A percentile compares a stretch with the other conserved stretches of the same genome.
These are phyloP conservation scores for Acronicta alni DNA, from an alignment of 2,888 invertebrate genomes.

Conservation along the genomic window DNA sequence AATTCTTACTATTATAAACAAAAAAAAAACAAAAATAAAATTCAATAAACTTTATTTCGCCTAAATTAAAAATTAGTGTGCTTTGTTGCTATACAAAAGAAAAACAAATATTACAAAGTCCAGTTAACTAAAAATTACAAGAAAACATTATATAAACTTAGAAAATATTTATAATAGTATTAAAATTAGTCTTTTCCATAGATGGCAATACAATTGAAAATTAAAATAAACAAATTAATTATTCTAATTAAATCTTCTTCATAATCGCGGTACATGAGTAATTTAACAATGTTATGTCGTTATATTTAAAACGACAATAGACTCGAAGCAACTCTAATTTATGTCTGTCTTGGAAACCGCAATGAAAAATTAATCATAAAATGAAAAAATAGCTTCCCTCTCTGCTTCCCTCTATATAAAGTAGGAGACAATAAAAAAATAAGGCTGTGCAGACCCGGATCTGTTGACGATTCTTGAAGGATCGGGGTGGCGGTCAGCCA, in stretches of 20 bases:
- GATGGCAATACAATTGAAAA: constrained; percentile 88
- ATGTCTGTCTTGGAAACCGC: neutral
- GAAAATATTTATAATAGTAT: constrained; percentile 71
- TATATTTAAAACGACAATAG: constrained; percentile 36
- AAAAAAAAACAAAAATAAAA: constrained; percentile 42
- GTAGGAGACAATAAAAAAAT: no score
- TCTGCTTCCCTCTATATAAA: no score
- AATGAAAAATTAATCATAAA: no score
- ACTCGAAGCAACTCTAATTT: constrained; percentile 28
- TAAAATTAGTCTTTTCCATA: constrained; percentile 86
- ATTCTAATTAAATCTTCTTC: constrained; percentile 23
- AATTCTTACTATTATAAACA: neutral
- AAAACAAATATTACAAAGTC: constrained; percentile 51
- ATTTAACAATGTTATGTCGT: constrained; percentile 39
- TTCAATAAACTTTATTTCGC: constrained; percentile 61
- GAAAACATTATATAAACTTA: constrained; percentile 63
- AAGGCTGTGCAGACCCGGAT: no score
- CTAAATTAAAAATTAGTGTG: constrained; percentile 59
- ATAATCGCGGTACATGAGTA: constrained; percentile 20
- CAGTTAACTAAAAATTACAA: constrained; percentile 55
- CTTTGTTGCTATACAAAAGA: constrained; percentile 56
- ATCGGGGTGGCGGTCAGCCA: no score
- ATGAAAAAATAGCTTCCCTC: no score
- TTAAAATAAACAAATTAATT: constrained; percentile 66
- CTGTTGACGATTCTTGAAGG: no score